Percentiles rank a stretch among this genome's conserved stretches.
Evolutionary conservation across 2,113 vertebrate species (phyloP).

Genomic region (Sminthopsis crassicaudata): DNA sequence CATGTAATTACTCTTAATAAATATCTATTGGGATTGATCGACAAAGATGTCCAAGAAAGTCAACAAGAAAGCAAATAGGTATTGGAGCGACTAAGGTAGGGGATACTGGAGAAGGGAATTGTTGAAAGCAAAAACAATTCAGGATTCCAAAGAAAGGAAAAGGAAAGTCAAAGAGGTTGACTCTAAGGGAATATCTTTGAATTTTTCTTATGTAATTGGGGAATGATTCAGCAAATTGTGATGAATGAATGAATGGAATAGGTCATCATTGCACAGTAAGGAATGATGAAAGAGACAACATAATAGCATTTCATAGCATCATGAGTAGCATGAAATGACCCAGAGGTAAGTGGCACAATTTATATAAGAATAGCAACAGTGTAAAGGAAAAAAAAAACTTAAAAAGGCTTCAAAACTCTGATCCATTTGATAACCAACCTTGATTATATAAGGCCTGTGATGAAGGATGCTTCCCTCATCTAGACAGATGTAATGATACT

Average conservation of each 20-base stretch:
- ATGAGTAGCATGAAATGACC: background rate
- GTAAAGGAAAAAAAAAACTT: background rate
- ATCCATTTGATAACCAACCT: background rate
- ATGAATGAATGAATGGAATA: background rate
- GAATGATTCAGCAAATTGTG: background rate
- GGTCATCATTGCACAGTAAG: background rate
- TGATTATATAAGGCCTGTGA: background rate
- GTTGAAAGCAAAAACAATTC: background rate
- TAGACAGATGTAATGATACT: background rate
- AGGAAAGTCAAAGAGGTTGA: background rate
- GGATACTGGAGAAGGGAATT: background rate
- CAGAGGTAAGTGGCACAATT: background rate
- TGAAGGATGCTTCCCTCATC: background rate
- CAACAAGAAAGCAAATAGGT: too few species aligned
- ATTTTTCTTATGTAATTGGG: background rate
- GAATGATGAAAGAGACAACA: background rate
- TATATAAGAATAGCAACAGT: background rate
- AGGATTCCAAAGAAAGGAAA: background rate
- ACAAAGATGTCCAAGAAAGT: background rate
- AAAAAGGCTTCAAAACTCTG: background rate
- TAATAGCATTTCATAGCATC: background rate
- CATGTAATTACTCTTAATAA: too few species aligned
- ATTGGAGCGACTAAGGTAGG: background rate
- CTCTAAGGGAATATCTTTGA: background rate
- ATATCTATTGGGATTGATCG: background rate